Evolutionary conservation across 2,113 vertebrate species (phyloP).

Genomic region (Nothobranchius furzeri): DNA sequence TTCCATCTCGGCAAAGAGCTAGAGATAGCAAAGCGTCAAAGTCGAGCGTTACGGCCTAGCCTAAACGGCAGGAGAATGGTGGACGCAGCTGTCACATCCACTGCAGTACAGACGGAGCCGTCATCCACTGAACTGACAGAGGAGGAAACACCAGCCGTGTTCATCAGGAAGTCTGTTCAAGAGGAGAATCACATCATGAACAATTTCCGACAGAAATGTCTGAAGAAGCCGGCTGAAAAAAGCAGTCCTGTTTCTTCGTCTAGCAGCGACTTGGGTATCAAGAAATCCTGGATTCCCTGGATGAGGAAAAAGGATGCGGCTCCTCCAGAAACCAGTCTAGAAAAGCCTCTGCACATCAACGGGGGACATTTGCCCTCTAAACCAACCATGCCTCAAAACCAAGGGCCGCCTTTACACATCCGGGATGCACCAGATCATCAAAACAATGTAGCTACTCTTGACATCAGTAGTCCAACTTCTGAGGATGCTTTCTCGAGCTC

Average conservation of each 20-base stretch:
- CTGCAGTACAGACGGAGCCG: constrained; percentile 90
- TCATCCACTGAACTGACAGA: constrained; percentile 78
- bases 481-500: constrained; percentile 91
- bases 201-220: constrained; percentile 89
- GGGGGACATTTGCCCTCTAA: constrained; percentile 76
- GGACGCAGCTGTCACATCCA: constrained; percentile 87
- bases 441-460: constrained; percentile 89
- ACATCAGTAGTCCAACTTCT: constrained; percentile 87
- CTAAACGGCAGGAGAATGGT: constrained; percentile 91
- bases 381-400: constrained; percentile 87
- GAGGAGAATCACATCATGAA: constrained; percentile 98
- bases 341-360: constrained; percentile 80
- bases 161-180: constrained; percentile 96
- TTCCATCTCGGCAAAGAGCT: constrained; percentile 91
- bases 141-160: constrained; percentile 91
- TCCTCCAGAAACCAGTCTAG: constrained; percentile 68
- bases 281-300: constrained; percentile 98
- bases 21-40: constrained; percentile 91
- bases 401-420: constrained; percentile 92
- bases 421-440: constrained; percentile 91
- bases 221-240: constrained; percentile 85
- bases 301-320: constrained; percentile 89
- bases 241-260: constrained; percentile 83
- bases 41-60: constrained; percentile 88
- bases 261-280: constrained; percentile 84